Evolutionary conservation across 2,113 vertebrate genomes (phyloP), one percentile per base, ranked within the genome.

Genomic region (Protomyctophum bolini): DNA sequence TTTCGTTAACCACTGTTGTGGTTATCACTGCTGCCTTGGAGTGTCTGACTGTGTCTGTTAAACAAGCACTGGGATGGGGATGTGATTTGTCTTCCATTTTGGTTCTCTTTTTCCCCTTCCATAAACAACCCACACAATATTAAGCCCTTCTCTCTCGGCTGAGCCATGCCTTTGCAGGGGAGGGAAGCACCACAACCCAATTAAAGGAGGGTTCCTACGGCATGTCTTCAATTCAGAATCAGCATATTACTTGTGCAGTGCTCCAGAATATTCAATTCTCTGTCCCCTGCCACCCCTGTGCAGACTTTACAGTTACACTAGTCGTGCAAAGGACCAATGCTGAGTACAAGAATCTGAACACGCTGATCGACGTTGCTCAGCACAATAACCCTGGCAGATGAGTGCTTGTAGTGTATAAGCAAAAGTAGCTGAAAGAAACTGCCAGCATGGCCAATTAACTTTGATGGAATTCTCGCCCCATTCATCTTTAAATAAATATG

Each of bases 81-180:
- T 49, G 73, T 72, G 49, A 80, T 81, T 79, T 80, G 66, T 83
- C 68, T 73, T 75, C 68, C 77, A 41, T 73, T 70, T 70, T 49
- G 65, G 66, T n/a, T 10, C 61, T 79, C 63, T 69, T 65, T 81
- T 79, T 84, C 75, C 75, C 75, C 75, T 72, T 84, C 79, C 78
- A 85, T 80, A 86, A 89, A 91, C 84, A 86, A 80, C 87, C 73
- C 84, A 87, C 84, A 79, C 77, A 79, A 81, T 85, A 77, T 82
- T 79, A 81, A 82, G 70, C 84, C 51, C 75, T 79, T 78, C 61
- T 82, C 83, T 82, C 78, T 80, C 62, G 58, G 76, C 77, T 79
- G 75, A 76, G 66, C 72, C 70, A 60, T 75, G 76, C 77, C 70
- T 56, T 56, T 62, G 75, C 82, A 72, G 85, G 67, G 69, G 76